phyloP scores from a whole-genome alignment of 2,888 invertebrate species.

The Acleris holmiana region DNA sequence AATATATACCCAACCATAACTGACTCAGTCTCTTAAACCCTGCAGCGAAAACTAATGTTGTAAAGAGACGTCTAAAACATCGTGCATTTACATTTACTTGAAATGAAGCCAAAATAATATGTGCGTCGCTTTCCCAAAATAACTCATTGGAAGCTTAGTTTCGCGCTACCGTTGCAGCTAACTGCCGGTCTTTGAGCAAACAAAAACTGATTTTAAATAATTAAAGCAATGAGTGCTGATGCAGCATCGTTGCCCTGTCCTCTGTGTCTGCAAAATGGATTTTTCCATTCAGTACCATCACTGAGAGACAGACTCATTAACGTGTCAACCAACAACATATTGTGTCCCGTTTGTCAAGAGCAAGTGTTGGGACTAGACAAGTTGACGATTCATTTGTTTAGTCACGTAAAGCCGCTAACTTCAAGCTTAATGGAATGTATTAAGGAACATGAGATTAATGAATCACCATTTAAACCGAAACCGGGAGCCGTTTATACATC shows the following conservation, averaged over 20 bases:
- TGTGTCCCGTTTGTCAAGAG: conserved; percentile 92
- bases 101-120: conserved; percentile 73
- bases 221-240: conserved; percentile 71
- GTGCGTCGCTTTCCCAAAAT: conserved; percentile 72
- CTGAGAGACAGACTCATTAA: conserved; percentile 89
- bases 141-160: conserved; percentile 67
- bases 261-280: conserved; percentile 88
- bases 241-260: conserved; percentile 88
- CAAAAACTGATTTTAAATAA: background rate
- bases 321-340: conserved; percentile 89
- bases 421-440: conserved; percentile 44
- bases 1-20: too few relatives aligned
- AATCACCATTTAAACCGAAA: conserved; percentile 47
- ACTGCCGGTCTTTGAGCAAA: conserved; percentile 19
- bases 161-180: conserved; percentile 57
- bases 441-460: conserved; percentile 45
- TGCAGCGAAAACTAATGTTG: background rate
- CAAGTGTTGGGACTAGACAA: conserved; percentile 91
- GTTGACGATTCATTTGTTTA: conserved; percentile 92
- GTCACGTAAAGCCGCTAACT: conserved; percentile 83
- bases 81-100: conserved; percentile 63
- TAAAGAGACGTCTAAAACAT: conserved; percentile 13
- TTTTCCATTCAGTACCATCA: conserved; percentile 88
- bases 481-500: conserved; percentile 48
- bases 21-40: too few relatives aligned